These are phyloP conservation scores for Acropternis orthonyx DNA, from an alignment of 2,797 vertebrate genomes.

Conservation along the genomic window DNA sequence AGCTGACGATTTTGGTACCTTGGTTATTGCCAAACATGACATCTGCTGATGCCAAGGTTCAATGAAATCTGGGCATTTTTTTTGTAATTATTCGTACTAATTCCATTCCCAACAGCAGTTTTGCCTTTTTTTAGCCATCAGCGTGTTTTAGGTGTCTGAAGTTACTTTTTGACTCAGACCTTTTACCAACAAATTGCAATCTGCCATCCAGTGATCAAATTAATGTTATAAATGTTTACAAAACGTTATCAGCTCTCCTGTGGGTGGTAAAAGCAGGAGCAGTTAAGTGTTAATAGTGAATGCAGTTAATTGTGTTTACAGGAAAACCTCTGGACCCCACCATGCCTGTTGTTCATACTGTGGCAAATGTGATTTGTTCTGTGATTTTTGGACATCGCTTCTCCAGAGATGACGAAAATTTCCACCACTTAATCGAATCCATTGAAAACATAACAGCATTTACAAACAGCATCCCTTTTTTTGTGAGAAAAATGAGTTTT, in stretches of 20 bases:
- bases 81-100: not conserved
- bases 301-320: not conserved
- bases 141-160: not conserved
- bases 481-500: not conserved
- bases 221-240: not conserved
- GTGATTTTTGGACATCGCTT: slow-evolving; percentile 42
- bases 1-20: not conserved
- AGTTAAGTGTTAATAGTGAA: not conserved
- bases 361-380: slow-evolving; percentile 42
- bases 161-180: not conserved
- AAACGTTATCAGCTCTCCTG: not conserved
- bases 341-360: not conserved
- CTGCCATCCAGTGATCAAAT: not conserved
- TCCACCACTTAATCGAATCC: slow-evolving; percentile 17
- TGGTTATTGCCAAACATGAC: not conserved
- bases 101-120: not conserved
- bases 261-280: not conserved
- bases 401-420: slow-evolving; percentile 32
- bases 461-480: not conserved
- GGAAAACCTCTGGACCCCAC: slow-evolving; percentile 42
- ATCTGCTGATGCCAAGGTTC: not conserved
- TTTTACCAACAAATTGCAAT: not conserved
- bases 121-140: not conserved
- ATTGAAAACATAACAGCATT: not conserved
- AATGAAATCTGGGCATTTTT: not conserved